Conservation (phyloP, 2,113 vertebrate species). For the Dicrurus megarhynchus region DNA sequence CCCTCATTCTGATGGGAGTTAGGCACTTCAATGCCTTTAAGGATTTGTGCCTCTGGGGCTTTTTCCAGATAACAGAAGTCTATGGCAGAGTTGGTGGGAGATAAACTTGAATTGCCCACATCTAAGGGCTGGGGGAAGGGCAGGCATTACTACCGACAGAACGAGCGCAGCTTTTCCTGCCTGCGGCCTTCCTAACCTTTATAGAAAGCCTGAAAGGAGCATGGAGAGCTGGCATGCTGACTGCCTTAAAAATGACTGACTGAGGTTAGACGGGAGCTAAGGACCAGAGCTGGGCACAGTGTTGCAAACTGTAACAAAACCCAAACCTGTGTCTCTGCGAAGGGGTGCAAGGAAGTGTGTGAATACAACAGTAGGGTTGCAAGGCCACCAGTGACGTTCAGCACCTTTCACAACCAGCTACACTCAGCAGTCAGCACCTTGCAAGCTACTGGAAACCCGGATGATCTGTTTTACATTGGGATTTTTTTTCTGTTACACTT, state of each 20-base stretch:
- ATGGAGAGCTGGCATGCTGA: neutral
- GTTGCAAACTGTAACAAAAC: neutral
- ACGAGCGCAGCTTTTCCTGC: neutral
- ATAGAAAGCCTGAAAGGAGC: neutral
- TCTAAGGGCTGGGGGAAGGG: constrained; percentile 47
- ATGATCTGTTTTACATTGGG: neutral
- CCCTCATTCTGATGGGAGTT: constrained; percentile 55
- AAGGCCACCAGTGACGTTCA: neutral
- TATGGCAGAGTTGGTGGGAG: constrained; percentile 23
- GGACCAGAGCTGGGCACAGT: neutral
- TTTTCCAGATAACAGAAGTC: constrained; percentile 38
- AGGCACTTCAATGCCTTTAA: constrained; percentile 60
- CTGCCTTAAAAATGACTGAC: fast-evolving
- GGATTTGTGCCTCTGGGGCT: constrained; percentile 49
- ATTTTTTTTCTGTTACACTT: neutral
- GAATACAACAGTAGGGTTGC: neutral
- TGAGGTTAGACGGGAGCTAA: neutral
- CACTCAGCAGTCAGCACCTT: neutral
- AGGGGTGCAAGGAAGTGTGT: neutral
- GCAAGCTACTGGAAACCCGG: neutral
- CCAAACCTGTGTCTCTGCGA: neutral
- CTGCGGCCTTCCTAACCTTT: neutral
- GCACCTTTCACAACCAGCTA: neutral
- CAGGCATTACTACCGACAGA: neutral
- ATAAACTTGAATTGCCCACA: constrained; percentile 55